phyloP scores from a whole-genome alignment of 2,113 vertebrate genomes.

The Thermophis baileyi region DNA sequence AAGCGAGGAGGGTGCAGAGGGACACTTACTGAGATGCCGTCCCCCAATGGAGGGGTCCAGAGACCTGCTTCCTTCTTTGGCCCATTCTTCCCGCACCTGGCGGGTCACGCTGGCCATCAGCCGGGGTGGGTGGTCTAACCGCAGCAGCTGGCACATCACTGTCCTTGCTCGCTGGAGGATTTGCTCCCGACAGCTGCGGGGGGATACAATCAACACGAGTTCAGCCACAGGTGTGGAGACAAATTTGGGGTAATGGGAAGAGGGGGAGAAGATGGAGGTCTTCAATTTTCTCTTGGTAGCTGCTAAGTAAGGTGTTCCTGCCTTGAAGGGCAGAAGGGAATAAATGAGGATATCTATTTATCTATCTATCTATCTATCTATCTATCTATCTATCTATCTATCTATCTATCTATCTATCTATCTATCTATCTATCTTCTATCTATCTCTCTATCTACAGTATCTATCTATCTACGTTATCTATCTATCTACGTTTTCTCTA shows the following conservation, averaged over 20 bases:
- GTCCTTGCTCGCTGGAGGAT: background rate
- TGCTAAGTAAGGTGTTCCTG: background rate
- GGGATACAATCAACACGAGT: background rate
- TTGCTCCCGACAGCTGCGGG: background rate
- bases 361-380: too few relatives aligned
- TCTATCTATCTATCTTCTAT: too few relatives aligned
- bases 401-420: background rate
- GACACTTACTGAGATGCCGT: background rate
- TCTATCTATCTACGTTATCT: too few relatives aligned
- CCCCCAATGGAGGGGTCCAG: background rate
- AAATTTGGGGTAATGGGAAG: background rate
- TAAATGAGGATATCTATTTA: background rate
- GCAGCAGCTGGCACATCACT: background rate
- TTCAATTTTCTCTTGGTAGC: background rate
- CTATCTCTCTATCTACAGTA: too few relatives aligned
- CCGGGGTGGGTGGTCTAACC: background rate
- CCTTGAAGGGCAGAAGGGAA: background rate
- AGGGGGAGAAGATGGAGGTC: background rate
- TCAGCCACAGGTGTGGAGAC: background rate
- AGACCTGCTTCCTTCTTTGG: background rate
- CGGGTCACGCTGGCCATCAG: rapidly evolving
- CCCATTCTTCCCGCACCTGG: background rate
- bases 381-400: too few relatives aligned
- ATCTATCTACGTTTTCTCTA: too few relatives aligned
- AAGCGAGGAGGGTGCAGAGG: background rate